A percentile compares a stretch with the other conserved stretches of the same genome.
Conservation (phyloP, 1,140 invertebrate genomes). For the Drosophila orosa region DNA sequence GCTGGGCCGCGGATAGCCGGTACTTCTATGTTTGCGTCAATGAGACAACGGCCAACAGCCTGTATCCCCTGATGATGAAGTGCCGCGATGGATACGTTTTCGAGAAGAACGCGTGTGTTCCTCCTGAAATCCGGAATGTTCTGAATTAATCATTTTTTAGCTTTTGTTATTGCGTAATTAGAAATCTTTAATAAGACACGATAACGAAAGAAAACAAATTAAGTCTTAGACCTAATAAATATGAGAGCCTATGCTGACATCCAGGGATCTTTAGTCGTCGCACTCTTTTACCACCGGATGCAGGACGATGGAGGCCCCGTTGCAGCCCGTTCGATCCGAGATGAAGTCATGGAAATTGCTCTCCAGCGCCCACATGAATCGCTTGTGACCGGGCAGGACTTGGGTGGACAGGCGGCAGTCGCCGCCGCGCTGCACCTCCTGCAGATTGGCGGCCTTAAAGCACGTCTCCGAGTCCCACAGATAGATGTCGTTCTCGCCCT, state of each 20-base stretch:
- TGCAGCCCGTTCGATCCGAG: slow-evolving; percentile 86
- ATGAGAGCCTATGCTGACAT: neutral
- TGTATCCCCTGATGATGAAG: slow-evolving; percentile 70
- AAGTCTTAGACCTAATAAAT: slow-evolving; percentile 48
- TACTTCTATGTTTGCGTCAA: slow-evolving; percentile 79
- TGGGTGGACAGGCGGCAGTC: slow-evolving; percentile 87
- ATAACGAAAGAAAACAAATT: slow-evolving; percentile 49
- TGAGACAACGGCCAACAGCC: slow-evolving; percentile 11
- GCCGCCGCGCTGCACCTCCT: slow-evolving; percentile 86
- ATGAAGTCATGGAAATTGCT: slow-evolving; percentile 88
- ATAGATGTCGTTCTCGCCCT: slow-evolving; percentile 87
- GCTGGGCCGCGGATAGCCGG: slow-evolving; percentile 61
- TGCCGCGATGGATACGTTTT: slow-evolving; percentile 65
- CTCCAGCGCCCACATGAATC: slow-evolving; percentile 87
- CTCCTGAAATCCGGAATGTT: neutral
- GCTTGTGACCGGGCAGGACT: slow-evolving; percentile 86
- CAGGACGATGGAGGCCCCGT: slow-evolving; percentile 85
- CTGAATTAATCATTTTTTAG: neutral
- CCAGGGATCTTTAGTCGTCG: slow-evolving; percentile 57
- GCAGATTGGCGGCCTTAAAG: slow-evolving; percentile 86
- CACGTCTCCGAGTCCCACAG: slow-evolving; percentile 87
- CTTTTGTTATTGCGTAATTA: slow-evolving; percentile 2
- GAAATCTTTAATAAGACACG: slow-evolving; percentile 28
- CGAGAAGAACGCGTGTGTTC: slow-evolving; percentile 49
- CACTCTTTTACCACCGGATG: slow-evolving; percentile 85